phyloP scores from a whole-genome alignment of 2,888 invertebrate genomes.

The Gastrophysa polygoni region DNA sequence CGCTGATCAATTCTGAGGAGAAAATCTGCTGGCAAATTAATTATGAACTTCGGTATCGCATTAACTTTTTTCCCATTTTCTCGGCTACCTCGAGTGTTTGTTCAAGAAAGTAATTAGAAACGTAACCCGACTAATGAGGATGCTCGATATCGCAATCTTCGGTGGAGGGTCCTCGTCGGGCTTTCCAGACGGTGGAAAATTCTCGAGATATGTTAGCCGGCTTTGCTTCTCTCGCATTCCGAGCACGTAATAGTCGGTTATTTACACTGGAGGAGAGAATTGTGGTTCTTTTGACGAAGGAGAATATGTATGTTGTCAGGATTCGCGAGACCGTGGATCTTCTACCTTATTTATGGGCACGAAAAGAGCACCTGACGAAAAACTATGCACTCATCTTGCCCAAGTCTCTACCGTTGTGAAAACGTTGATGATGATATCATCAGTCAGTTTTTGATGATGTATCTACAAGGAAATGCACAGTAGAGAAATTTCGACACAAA shows the following conservation, averaged over 20 bases:
- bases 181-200: slow-evolving; percentile 16
- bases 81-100: slow-evolving; percentile 27
- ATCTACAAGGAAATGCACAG: no score
- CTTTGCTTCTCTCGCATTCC: slow-evolving; percentile 25
- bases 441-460: no score
- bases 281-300: slow-evolving; percentile 34
- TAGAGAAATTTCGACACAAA: no score
- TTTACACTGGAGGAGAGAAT: slow-evolving; percentile 38
- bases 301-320: slow-evolving; percentile 35
- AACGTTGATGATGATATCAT: no score
- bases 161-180: slow-evolving; percentile 19
- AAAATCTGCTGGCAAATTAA: slow-evolving; percentile 23
- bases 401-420: no score
- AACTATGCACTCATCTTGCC: slow-evolving; percentile 15
- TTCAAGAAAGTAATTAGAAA: slow-evolving; percentile 36
- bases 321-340: slow-evolving; percentile 13
- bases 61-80: slow-evolving; percentile 22
- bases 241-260: slow-evolving; percentile 38
- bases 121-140: slow-evolving; percentile 31
- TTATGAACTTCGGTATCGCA: slow-evolving; percentile 24
- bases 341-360: slow-evolving; percentile 16
- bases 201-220: slow-evolving; percentile 19
- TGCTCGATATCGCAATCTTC: slow-evolving; percentile 30
- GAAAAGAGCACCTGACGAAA: slow-evolving; percentile 1
- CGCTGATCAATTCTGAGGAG: slow-evolving; percentile 8